A percentile compares a stretch with the other conserved stretches of the same genome.
phyloP scores from a whole-genome alignment of 2,888 invertebrate genomes.

The Ischnus inquisitorius region DNA sequence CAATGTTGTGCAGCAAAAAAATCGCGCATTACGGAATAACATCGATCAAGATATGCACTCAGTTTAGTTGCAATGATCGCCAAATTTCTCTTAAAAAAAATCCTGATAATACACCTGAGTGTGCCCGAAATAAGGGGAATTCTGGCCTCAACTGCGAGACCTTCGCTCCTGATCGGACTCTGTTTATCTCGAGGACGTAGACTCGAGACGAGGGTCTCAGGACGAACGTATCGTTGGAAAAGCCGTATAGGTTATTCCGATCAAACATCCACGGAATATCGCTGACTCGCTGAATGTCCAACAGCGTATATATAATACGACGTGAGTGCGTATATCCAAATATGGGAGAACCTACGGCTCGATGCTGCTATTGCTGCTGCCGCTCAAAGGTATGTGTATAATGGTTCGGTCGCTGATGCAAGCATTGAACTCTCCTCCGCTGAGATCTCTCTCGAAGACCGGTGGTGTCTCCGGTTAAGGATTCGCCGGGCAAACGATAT shows the following conservation, averaged over 20 bases:
- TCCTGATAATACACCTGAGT: too few relatives aligned
- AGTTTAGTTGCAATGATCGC: too few relatives aligned
- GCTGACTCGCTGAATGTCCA: constrained; percentile 14
- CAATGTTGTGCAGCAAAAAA: too few relatives aligned
- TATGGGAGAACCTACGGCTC: constrained; percentile 18
- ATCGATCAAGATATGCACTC: too few relatives aligned
- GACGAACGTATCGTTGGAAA: constrained; percentile 30
- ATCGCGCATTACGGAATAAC: too few relatives aligned
- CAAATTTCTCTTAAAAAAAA: too few relatives aligned
- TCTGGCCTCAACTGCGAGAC: constrained; percentile 14
- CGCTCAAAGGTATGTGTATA: not conserved
- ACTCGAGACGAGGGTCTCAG: constrained; percentile 18
- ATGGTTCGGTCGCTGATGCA: constrained; percentile 75
- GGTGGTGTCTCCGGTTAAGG: constrained; percentile 78
- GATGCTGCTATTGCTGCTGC: not conserved
- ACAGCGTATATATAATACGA: not conserved
- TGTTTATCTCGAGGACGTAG: not conserved
- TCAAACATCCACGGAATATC: constrained; percentile 28
- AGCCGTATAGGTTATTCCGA: constrained; percentile 24
- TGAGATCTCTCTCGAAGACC: constrained; percentile 68
- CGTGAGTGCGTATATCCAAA: constrained; percentile 3
- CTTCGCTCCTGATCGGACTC: not conserved
- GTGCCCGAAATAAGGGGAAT: too few relatives aligned
- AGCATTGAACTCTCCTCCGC: constrained; percentile 81
- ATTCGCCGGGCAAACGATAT: constrained; percentile 63